Conservation (phyloP, 2,797 vertebrate species). For the Platalea minor region DNA sequence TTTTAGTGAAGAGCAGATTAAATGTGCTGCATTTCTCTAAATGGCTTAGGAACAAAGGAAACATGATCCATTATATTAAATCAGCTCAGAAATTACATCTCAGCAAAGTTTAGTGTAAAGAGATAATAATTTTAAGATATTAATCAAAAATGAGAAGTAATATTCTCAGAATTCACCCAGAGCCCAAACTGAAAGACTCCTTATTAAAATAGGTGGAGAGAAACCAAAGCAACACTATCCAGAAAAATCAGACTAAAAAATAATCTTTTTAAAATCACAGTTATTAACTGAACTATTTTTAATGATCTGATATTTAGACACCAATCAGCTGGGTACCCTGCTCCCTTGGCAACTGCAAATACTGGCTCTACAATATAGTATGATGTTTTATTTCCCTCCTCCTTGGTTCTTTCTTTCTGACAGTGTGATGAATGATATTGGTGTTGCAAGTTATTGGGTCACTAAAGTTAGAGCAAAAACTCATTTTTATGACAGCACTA, state of each 20-base stretch:
- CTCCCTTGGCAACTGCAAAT: constrained; percentile 18
- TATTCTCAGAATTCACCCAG: neutral
- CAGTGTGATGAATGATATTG: constrained; percentile 38
- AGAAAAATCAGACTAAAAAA: neutral
- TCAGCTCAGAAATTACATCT: constrained; percentile 2
- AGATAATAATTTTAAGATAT: constrained; percentile 6
- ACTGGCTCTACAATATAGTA: neutral
- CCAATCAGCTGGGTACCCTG: neutral
- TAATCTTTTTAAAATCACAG: neutral
- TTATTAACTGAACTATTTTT: constrained; percentile 18
- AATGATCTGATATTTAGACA: constrained; percentile 7
- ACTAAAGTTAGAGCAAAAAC: constrained; percentile 34
- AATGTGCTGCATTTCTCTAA: constrained; percentile 23
- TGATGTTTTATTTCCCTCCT: neutral
- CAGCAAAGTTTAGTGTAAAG: neutral
- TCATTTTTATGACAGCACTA: constrained; percentile 41
- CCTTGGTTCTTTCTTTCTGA: constrained; percentile 8
- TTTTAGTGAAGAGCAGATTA: constrained; percentile 1
- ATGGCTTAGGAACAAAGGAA: constrained; percentile 11
- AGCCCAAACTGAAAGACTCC: neutral
- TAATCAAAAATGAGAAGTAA: neutral
- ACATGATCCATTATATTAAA: neutral
- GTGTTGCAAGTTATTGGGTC: constrained; percentile 39
- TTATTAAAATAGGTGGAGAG: neutral
- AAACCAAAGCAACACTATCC: neutral